Base-by-base conservation (phyloP, 1,140 invertebrate species). In the Pentalonia nigronervosa region DNA sequence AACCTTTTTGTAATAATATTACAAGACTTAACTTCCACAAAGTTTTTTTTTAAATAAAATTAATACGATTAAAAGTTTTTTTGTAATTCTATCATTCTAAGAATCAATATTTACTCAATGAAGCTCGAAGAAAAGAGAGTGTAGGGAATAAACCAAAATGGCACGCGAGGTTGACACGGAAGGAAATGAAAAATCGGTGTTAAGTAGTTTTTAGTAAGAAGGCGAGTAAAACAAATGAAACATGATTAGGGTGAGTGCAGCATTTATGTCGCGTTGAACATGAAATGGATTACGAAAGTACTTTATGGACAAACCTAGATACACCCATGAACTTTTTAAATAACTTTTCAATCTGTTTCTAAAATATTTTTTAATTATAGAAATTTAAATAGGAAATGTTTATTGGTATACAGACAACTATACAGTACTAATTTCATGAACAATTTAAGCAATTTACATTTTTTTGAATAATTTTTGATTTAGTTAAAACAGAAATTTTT, bases 101-200 rank as follows among this genome's bases (percentile, higher is more conserved):
- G 23, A 88, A 50, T 34, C 86, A n/a, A 88, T 88, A 88, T 50
- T 84, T 88, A 30, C 41, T 47, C 84, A 87, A 87, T 45, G 84
- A 48, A 34, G 30, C 30, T 50, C 47, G 17, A 48, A 88, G 86
- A 50, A 48, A n/a, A 34, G 48, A n/a, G 48, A 47, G 86, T 48
- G n/a, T n/a, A 7, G 86, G 30, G 20, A 53, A 53, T 89, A 53
- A 89, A 89, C 34, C 34, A 50, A n/a, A 89, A 50, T 34, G 11
- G 86, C n/a, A 89, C 87, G 48, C 48, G 1, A 53, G 48, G 87
- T 53, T 56, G 88, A 89, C 88, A 56, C 30, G 21, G n/a, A 50
- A 47, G n/a, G 87, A 89, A 89, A 53, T 89, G 87, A 89, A 89
- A 89, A 89, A 89, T 56, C 34, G 88, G 88, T 53, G 34, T 89